Base-by-base conservation (phyloP, 2,113 vertebrate genomes). In the Python bivittatus region DNA sequence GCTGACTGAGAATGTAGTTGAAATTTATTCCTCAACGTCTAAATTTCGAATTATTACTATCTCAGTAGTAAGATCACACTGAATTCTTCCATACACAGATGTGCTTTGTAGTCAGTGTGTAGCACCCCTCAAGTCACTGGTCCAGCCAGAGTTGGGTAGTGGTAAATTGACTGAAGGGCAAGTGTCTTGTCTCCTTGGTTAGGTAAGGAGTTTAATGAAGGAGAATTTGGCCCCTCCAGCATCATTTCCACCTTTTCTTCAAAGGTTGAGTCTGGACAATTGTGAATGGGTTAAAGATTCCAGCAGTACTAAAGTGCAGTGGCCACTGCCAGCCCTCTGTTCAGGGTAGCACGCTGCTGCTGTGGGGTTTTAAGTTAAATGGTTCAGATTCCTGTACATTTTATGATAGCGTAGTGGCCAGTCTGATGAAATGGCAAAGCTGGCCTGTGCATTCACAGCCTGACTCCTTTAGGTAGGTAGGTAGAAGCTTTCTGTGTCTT, bases 1-100 rank as follows among this genome's bases (percentile, higher is more conserved):
- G 97, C 98, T 97, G 97, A 98, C 97, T 98, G 98, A 98, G 98
- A 98, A 98, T 98, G 97, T 97, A 98, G 97, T 97, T 96, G 96
- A 97, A 97, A 97, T 97, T 92, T 97, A 95, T 95, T 97, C 97
- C 95, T 97, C 92, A 97, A 98, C 97, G 97, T 97, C 97, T 93
- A 92, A 92, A 92, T 96, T 97, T 97, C 96, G 93, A 93, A 93
- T 95, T 95, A 94, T 97, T 96, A 97, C 97, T 97, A 89, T 97
- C 96, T 98, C 97, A 97, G 97, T 97, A 97, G 97, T 97, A 97
- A 95, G 95, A 94, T 95, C 97, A 98, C 97, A 98, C 97, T 98
- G 97, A 98, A 97, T 97, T 98, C 97, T 98, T 97, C 97, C 93
- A 57, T 96, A 97, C 96, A 97, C 97, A 95, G 96, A 96, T 0